Conservation (phyloP, 2,113 vertebrate species). For the Uropsilus gracilis region DNA sequence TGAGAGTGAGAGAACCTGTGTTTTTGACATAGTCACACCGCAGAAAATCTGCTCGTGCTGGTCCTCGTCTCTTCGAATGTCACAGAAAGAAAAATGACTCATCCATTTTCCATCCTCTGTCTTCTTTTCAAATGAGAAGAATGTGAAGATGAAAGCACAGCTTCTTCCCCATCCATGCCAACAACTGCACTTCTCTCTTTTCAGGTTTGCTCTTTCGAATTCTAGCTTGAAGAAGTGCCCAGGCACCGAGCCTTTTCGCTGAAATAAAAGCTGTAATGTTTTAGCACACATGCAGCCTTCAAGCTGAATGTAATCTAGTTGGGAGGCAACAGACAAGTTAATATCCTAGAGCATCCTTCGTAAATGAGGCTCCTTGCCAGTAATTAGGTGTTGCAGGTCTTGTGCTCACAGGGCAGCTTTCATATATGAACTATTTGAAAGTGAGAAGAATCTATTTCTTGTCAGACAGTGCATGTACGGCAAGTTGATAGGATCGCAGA, state of each 20-base stretch:
- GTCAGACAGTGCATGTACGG: neutral
- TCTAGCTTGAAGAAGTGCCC: conserved; percentile 41
- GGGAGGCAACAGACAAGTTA: conserved; percentile 36
- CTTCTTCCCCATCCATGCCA: conserved; percentile 42
- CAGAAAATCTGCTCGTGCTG: neutral
- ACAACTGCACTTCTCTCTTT: conserved; percentile 37
- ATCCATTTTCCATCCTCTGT: neutral
- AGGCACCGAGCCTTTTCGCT: conserved; percentile 5
- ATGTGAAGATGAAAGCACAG: conserved; percentile 15
- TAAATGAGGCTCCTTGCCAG: neutral
- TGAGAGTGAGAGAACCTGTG: neutral
- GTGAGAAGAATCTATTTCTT: conserved; percentile 6
- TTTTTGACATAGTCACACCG: neutral
- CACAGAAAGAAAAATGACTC: conserved; percentile 29
- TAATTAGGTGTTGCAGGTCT: neutral
- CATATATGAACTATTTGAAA: neutral
- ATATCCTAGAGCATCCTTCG: conserved; percentile 5
- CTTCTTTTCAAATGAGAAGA: conserved; percentile 50
- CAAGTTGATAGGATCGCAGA: neutral
- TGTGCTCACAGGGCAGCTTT: conserved; percentile 26
- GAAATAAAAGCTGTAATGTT: conserved; percentile 50
- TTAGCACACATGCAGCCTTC: conserved; percentile 41
- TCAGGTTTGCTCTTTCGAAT: conserved; percentile 46
- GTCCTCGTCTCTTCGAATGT: conserved; percentile 7
- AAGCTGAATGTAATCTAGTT: conserved; percentile 41